Percentiles rank a stretch among this genome's conserved stretches.
phyloP scores from a whole-genome alignment of 2,888 invertebrate species.

The Athalia cordata region DNA sequence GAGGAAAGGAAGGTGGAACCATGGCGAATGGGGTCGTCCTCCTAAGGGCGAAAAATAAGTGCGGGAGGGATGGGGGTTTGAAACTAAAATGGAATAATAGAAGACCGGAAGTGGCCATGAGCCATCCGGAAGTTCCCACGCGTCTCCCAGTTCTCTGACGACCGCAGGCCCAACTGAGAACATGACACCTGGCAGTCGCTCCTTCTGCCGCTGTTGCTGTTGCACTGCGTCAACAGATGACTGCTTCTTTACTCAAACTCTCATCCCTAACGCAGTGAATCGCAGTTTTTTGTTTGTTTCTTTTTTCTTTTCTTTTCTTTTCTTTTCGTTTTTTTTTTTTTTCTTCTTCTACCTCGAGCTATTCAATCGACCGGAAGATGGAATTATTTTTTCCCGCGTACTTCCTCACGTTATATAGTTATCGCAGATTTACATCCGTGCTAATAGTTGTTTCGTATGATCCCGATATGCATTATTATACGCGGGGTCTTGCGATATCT shows the following conservation, averaged over 20 bases:
- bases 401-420: too few relatives aligned
- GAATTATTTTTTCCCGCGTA: too few relatives aligned
- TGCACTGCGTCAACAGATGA: not conserved
- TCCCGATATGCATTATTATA: too few relatives aligned
- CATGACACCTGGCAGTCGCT: slow-evolving; percentile 72
- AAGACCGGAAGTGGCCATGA: slow-evolving; percentile 69
- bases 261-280: not conserved
- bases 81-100: slow-evolving; percentile 65
- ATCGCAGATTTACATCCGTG: too few relatives aligned
- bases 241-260: not conserved
- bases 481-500: too few relatives aligned
- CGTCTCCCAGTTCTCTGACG: slow-evolving; percentile 70
- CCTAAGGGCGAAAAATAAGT: slow-evolving; percentile 64
- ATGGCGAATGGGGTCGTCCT: slow-evolving; percentile 3
- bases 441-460: too few relatives aligned
- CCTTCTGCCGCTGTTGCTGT: not conserved
- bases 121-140: slow-evolving; percentile 73
- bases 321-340: not conserved
- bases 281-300: not conserved
- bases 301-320: not conserved
- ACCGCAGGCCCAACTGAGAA: slow-evolving; percentile 57
- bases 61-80: slow-evolving; percentile 43
- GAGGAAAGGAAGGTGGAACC: slow-evolving; percentile 58
- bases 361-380: not conserved
- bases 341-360: not conserved